A percentile compares a stretch with the other conserved stretches of the same genome.
Evolutionary conservation across 2,888 invertebrate genomes (phyloP).

Genomic region (Chrysolina americana): DNA sequence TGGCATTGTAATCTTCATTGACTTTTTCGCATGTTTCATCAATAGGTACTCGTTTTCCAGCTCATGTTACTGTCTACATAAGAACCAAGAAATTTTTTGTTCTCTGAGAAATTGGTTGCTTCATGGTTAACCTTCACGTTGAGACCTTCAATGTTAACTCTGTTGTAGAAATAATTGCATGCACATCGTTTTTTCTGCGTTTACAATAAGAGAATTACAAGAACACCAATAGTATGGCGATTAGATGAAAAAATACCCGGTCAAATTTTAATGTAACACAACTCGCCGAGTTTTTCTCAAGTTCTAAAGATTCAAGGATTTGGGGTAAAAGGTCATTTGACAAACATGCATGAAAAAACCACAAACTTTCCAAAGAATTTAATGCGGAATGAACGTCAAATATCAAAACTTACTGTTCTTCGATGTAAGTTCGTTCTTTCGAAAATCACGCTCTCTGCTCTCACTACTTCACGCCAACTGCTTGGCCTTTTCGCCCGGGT

Average conservation of each 20-base stretch:
- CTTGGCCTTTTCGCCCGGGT: constrained; percentile 41
- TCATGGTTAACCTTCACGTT: too few relatives aligned
- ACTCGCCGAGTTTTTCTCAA: neutral
- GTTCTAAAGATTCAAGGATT: neutral
- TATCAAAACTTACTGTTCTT: constrained; percentile 36
- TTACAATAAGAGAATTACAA: too few relatives aligned
- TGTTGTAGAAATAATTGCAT: too few relatives aligned
- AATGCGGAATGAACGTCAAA: neutral
- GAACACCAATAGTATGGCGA: too few relatives aligned
- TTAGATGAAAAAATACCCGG: neutral
- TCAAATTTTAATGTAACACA: neutral
- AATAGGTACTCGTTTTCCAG: too few relatives aligned
- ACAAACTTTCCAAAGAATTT: neutral
- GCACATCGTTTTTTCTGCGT: too few relatives aligned
- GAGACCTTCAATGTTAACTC: too few relatives aligned
- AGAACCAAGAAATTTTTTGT: too few relatives aligned
- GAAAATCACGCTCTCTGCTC: constrained; percentile 37
- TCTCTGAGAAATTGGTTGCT: too few relatives aligned
- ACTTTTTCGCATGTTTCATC: too few relatives aligned
- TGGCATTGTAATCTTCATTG: too few relatives aligned
- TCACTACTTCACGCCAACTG: constrained; percentile 37
- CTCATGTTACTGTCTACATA: too few relatives aligned
- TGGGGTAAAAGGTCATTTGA: neutral
- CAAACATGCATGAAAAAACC: neutral
- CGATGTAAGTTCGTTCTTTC: constrained; percentile 37